Conservation (phyloP, 2,113 vertebrate species). For the Epinephelus lanceolatus region DNA sequence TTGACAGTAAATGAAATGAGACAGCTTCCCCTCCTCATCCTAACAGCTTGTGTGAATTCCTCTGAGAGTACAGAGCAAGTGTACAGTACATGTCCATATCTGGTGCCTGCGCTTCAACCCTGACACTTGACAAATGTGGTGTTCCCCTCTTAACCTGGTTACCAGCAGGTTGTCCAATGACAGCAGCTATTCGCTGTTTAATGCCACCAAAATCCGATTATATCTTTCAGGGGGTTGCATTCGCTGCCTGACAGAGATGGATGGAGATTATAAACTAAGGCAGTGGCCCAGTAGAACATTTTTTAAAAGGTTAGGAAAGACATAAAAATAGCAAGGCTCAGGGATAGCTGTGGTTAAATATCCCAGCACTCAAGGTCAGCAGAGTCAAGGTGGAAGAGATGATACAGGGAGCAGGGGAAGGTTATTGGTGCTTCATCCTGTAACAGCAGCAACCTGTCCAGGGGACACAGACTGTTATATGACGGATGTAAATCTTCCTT, state of each 20-base stretch:
- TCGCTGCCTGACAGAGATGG: conserved; percentile 77
- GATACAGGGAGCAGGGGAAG: conserved; percentile 35
- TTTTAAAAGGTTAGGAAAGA: conserved; percentile 80
- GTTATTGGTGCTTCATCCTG: conserved; percentile 50
- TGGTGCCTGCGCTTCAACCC: conserved; percentile 55
- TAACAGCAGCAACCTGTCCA: conserved; percentile 2
- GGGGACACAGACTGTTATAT: conserved; percentile 33
- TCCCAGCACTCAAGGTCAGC: conserved; percentile 65
- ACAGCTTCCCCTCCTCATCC: conserved; percentile 17
- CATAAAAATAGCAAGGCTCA: conserved; percentile 70
- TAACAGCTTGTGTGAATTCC: conserved; percentile 55
- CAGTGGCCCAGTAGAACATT: conserved; percentile 57
- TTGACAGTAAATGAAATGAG: conserved; percentile 71
- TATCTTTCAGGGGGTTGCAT: conserved; percentile 65
- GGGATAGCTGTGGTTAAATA: conserved; percentile 69
- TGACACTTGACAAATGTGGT: conserved; percentile 84
- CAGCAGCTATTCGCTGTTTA: conserved; percentile 78
- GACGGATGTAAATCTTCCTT: conserved; percentile 26
- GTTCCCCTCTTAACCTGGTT: conserved; percentile 79
- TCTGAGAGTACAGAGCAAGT: conserved; percentile 38
- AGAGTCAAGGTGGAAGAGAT: conserved; percentile 60
- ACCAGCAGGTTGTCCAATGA: conserved; percentile 71
- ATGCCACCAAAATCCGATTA: conserved; percentile 83
- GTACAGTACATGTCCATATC: conserved; percentile 55
- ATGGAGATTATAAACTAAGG: conserved; percentile 78